Conservation (phyloP, 2,113 vertebrate species). For the Scartelaos histophorus region DNA sequence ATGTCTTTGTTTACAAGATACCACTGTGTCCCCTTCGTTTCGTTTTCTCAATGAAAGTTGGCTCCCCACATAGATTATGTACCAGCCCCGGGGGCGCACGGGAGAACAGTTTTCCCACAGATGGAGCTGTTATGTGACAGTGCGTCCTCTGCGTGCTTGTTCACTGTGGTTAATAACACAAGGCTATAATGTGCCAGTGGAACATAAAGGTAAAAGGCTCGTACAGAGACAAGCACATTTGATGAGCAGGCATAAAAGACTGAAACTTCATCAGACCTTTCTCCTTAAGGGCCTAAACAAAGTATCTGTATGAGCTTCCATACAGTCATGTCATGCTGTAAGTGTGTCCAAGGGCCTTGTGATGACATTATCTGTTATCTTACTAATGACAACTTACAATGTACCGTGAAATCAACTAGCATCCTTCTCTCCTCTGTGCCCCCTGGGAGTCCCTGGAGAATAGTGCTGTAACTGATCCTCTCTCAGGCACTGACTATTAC, state of each 20-base stretch:
- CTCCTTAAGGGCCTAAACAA: not conserved
- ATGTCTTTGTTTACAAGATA: slow-evolving; percentile 65
- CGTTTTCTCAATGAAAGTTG: slow-evolving; percentile 41
- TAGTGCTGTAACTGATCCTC: slow-evolving; percentile 45
- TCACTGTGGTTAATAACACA: not conserved
- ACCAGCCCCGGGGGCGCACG: slow-evolving; percentile 31
- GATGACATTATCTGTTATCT: slow-evolving; percentile 24
- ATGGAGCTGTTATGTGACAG: slow-evolving; percentile 37
- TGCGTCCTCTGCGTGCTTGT: slow-evolving; percentile 4
- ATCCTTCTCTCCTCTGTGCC: slow-evolving; percentile 38
- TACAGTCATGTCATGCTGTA: not conserved
- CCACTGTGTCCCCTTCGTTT: slow-evolving; percentile 34
- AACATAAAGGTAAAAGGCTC: not conserved
- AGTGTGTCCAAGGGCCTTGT: slow-evolving; percentile 6
- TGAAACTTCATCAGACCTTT: not conserved
- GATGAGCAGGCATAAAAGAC: not conserved
- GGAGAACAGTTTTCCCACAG: slow-evolving; percentile 31
- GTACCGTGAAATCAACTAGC: slow-evolving; percentile 63
- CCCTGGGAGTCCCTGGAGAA: slow-evolving; percentile 33
- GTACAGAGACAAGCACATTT: not conserved
- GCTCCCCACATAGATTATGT: slow-evolving; percentile 21
- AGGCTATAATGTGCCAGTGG: not conserved
- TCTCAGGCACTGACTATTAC: slow-evolving; percentile 45
- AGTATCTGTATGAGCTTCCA: not conserved
- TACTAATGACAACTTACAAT: slow-evolving; percentile 47